phyloP scores from a whole-genome alignment of 2,888 invertebrate genomes.

The Aphidius colemani region DNA sequence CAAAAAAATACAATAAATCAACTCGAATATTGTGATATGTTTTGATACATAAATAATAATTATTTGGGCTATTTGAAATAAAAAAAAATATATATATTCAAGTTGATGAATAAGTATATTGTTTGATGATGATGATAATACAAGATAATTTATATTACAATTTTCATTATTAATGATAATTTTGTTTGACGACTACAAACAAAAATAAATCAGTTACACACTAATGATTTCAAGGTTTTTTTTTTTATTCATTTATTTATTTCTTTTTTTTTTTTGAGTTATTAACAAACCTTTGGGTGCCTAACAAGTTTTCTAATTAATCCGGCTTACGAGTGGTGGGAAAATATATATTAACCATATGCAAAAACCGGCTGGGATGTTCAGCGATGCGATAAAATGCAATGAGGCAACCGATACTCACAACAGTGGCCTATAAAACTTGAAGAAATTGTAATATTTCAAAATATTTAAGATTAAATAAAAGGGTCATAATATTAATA shows the following conservation, averaged over 20 bases:
- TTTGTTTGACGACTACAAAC: not conserved
- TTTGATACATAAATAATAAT: too few relatives aligned
- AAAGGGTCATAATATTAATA: not conserved
- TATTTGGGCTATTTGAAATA: too few relatives aligned
- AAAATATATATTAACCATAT: conserved; percentile 8
- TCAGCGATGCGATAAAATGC: conserved; percentile 28
- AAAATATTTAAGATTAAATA: not conserved
- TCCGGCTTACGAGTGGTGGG: conserved; percentile 29
- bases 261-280: too few relatives aligned
- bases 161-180: too few relatives aligned
- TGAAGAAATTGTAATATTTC: not conserved
- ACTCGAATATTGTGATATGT: too few relatives aligned
- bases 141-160: too few relatives aligned
- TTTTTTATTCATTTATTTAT: too few relatives aligned
- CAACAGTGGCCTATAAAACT: not conserved
- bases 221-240: conserved; percentile 15
- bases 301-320: conserved; percentile 27
- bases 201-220: conserved; percentile 4
- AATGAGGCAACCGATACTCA: conserved; percentile 18
- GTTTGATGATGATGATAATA: too few relatives aligned
- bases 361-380: conserved; percentile 25
- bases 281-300: not conserved
- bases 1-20: too few relatives aligned
- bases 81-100: too few relatives aligned
- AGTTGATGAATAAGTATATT: too few relatives aligned